Evolutionary conservation across 1,140 invertebrate species (phyloP).

Genomic region (Drosophila nikananu): DNA sequence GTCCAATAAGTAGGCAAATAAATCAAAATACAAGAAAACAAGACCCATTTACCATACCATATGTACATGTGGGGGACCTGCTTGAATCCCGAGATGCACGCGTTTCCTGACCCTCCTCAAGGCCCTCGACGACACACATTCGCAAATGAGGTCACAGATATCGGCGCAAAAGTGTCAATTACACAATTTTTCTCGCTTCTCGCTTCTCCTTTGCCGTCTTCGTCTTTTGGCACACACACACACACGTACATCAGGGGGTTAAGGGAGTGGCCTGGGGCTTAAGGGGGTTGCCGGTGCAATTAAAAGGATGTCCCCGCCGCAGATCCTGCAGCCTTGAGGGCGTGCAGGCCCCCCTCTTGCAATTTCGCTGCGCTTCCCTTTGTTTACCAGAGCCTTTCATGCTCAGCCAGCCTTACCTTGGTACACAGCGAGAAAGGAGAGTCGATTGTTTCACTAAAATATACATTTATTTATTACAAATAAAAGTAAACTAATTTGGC

Average conservation of each 20-base stretch:
- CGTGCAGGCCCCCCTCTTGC: conserved; percentile 7
- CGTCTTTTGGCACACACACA: conserved; percentile 32
- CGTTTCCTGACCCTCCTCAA: conserved; percentile 77
- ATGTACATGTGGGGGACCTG: neutral
- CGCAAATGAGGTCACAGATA: conserved; percentile 79
- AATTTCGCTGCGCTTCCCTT: conserved; percentile 44
- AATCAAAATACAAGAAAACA: neutral
- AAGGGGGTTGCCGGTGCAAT: conserved; percentile 49
- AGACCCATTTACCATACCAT: neutral
- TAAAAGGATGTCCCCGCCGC: conserved; percentile 33
- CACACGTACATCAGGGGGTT: neutral
- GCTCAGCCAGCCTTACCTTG: conserved; percentile 3
- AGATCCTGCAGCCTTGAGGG: conserved; percentile 25
- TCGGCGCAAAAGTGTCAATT: conserved; percentile 79
- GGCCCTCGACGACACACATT: conserved; percentile 71
- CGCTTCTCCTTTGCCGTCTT: conserved; percentile 23
- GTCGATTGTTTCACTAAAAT: neutral
- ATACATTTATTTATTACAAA: too few relatives aligned
- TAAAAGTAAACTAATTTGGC: neutral
- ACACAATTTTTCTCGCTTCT: conserved; percentile 58
- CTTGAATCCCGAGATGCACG: conserved; percentile 34
- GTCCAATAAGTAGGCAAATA: neutral
- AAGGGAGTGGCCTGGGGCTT: conserved; percentile 10
- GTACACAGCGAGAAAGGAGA: conserved; percentile 10
- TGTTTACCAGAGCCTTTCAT: conserved; percentile 34